Conservation (phyloP, 64 coral and sea anemone genomes). For the Stylophora pistillata region DNA sequence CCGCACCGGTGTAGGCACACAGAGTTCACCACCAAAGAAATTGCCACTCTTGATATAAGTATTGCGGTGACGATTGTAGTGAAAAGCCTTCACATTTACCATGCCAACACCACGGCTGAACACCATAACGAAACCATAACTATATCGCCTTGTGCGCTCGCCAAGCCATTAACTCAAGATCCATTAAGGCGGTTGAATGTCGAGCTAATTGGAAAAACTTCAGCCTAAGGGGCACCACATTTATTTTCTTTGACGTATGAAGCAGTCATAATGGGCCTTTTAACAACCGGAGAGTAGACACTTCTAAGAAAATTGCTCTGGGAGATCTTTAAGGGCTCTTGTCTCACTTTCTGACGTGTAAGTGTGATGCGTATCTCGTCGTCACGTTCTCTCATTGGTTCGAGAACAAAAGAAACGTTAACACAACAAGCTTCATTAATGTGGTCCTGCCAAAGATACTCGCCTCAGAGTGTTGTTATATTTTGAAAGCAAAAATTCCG, state of each 20-base stretch:
- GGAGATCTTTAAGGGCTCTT: slow-evolving; percentile 7
- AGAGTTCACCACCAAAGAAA: background rate
- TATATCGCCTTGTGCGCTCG: slow-evolving; percentile 21
- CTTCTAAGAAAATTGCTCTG: slow-evolving; percentile 27
- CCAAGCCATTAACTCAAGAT: slow-evolving; percentile 38
- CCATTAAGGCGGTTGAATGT: slow-evolving; percentile 30
- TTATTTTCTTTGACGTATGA: slow-evolving; percentile 35
- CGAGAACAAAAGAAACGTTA: background rate
- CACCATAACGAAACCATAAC: background rate
- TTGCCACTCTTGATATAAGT: slow-evolving; percentile 34
- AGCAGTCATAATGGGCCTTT: slow-evolving; percentile 37
- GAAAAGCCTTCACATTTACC: background rate
- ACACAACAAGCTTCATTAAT: slow-evolving; percentile 20
- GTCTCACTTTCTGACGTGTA: background rate
- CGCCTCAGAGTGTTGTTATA: background rate
- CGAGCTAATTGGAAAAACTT: slow-evolving; percentile 28
- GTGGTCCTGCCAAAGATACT: background rate
- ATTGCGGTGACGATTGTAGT: slow-evolving; percentile 14
- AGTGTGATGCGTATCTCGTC: background rate
- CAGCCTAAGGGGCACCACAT: slow-evolving; percentile 40
- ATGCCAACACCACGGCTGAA: background rate
- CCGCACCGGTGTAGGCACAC: background rate
- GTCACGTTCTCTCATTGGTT: background rate
- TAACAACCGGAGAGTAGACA: slow-evolving; percentile 13
- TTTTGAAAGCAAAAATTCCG: background rate